Base-by-base conservation (phyloP, 2,797 vertebrate genomes). In the Hippoglossus hippoglossus region DNA sequence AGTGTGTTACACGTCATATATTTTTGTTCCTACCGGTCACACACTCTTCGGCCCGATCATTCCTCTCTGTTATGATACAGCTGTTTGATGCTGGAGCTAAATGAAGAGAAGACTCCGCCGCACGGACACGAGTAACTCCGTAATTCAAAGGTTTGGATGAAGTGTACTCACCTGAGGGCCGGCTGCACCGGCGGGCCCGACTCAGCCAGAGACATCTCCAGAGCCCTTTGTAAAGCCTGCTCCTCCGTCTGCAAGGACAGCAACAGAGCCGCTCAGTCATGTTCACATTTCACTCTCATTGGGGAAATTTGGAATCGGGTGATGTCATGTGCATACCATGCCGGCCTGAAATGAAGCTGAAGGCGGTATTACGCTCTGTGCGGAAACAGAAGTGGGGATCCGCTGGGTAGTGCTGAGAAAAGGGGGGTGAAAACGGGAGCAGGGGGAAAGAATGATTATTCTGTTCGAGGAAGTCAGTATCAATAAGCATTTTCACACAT, bases 151-250 rank as follows among this genome's bases (percentile, higher is more conserved):
- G 12, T 25, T 34, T 49, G 36, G 46, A 68, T 2, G 46, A 66
- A 1, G 46, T 69, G 62, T 24, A 18, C 78, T 84, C 85, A 96
- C 95, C 91, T 96, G 9, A 91, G 92, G 5, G 86, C 10, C 4
- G 92, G 87, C 63, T 88, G 91, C 51, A 87, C 79, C 0, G 80
- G 36, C 31, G 1, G 64, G 10, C 90, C 88, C 0, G 96, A 95
- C 71, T 99, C 98, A 56, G 96, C 95, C 90, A 99, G 85, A 19
- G 98, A 99, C 94, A 98, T 96, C 92, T 97, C 97, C 89, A 99
- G 92, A 49, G 97, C 97, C 79, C 95, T 95, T 84, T 99, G 98
- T 79, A 99, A 94, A 25, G 98, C 98, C 88, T 99, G 97, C 66
- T 99, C 98, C 77, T 99, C 98, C 0, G 96, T 97, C 98, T 99